Base-by-base conservation (phyloP, 2,888 invertebrate species). In the Eristalinus sepulchralis region DNA sequence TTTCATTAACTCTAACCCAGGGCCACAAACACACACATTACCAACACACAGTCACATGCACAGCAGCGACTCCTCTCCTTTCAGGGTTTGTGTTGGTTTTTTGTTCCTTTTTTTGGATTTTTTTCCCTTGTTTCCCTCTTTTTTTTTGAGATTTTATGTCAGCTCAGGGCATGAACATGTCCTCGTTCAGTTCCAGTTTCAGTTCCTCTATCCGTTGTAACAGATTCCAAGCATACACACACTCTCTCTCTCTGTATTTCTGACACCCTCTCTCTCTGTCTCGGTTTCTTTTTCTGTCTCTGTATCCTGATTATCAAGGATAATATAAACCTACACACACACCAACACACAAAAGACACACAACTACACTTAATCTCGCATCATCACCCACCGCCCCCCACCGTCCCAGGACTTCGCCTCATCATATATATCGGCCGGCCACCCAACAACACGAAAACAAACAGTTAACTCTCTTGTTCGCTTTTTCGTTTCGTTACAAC, bases 381-480 rank as follows among this genome's bases (percentile, higher is more conserved):
- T 13, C 47, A 47, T 47, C 47, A 39, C 6, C 22, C 53, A 17
- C 53, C 11, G 13, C 53, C 53, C 5, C 47, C 47, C 47, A 47
- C 17, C 17, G 47, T 17, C 47, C n/a, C 47, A n/a, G 2, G 27
- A 27, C 47, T n/a, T 47, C 17, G 17, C 17, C 47, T 17, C 17
- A 17, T 39, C 39, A n/a, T 17, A 47, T 2, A n/a, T 17, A 47
- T 2, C n/a, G 47, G 17, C 59, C n/a, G 6, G 13, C 59, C 10
- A 17, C 27, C 47, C 36, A 60, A 76, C 68, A 67, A 77, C 78
- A 82, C 36, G 67, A 75, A 75, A 83, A 87, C 83, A 80, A 73
- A 80, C 87, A 87, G 71, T 63, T 57, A 78, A 88, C 57, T 76
- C 84, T 79, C 88, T 83, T 79, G 77, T 86, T 86, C 86, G 86